Base-by-base conservation (phyloP, 2,888 invertebrate species). In the Synanthedon vespiformis region DNA sequence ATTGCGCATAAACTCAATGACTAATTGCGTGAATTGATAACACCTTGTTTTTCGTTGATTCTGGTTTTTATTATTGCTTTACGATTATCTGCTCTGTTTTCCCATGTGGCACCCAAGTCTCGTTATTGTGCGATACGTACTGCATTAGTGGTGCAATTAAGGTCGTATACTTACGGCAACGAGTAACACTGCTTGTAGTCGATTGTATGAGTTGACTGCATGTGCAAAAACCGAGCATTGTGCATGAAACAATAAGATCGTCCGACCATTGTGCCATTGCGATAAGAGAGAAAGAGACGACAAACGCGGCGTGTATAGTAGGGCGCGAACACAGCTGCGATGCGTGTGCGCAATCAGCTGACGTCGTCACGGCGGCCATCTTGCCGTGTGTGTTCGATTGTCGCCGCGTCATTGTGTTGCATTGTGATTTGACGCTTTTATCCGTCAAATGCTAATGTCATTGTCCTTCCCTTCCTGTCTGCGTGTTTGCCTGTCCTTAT, bases 271-370 rank as follows among this genome's bases (percentile, higher is more conserved):
- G 75, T 80, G 72, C 63, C 61, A 62, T 66, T 65, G 70, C 65
- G 63, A 56, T 61, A 61, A 63, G 67, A 61, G 68, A 57, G 78
- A 80, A 77, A 77, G 80, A 81, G 84, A 83, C 72, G 74, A 22
- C 8, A 34, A 34, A 8, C 8, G 34, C 34, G 34, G 10, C 34
- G 76, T 74, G 63, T 74, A 69, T 55, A 61, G 60, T 60, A 60
- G 61, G 62, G 51, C 22, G 48, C 47, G 50, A 34, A 48, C 44
- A 48, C 53, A 54, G 78, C 79, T 81, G 82, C 77, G 74, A 67
- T 77, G 80, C 75, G 81, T 80, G 77, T 74, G 83, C 78, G 59
- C 62, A 68, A 86, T 86, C 87, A 87, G 87, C 87, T 87, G 87
- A 85, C 81, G 79, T 64, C 61, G 68, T 22, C 34, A 34, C 70